phyloP scores from a whole-genome alignment of 2,113 vertebrate genomes.

The Capra hircus region DNA sequence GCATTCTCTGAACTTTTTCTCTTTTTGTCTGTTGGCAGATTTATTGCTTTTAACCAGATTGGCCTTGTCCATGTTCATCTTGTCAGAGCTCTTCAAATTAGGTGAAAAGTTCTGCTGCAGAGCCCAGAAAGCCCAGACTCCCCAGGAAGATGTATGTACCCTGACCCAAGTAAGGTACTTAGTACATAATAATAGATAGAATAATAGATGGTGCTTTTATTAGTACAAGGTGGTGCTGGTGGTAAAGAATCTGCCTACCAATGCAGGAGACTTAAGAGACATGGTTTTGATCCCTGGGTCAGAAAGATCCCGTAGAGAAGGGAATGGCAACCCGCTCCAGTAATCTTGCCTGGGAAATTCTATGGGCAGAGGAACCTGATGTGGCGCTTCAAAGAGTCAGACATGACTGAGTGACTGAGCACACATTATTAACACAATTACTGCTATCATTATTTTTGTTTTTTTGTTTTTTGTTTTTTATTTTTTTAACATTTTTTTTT shows the following conservation, averaged over 20 bases:
- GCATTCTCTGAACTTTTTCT: background rate
- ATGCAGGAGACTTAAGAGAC: background rate
- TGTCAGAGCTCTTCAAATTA: slow-evolving; percentile 81
- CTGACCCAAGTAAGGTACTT: background rate
- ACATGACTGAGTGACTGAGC: background rate
- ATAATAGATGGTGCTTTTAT: background rate
- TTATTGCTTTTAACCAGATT: slow-evolving; percentile 77
- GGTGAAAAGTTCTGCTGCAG: slow-evolving; percentile 68
- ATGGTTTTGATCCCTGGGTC: background rate
- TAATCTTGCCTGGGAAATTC: background rate
- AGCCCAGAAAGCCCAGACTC: background rate
- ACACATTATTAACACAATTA: background rate
- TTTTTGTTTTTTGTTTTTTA: too few species aligned
- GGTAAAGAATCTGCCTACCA: background rate
- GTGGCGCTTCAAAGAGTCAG: background rate
- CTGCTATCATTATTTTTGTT: background rate
- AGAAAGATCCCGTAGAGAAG: background rate
- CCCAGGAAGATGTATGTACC: background rate
- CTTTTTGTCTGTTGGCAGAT: slow-evolving; percentile 58
- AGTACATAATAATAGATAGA: background rate
- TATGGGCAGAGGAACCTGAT: background rate
- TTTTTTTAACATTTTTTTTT: too few species aligned
- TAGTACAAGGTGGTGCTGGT: background rate
- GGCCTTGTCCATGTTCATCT: slow-evolving; percentile 81
- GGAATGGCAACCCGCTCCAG: background rate